A percentile compares a stretch with the other conserved stretches of the same genome.
These are phyloP conservation scores for Amblyraja radiata DNA, from an alignment of 2,797 vertebrate genomes.

Conservation along the genomic window DNA sequence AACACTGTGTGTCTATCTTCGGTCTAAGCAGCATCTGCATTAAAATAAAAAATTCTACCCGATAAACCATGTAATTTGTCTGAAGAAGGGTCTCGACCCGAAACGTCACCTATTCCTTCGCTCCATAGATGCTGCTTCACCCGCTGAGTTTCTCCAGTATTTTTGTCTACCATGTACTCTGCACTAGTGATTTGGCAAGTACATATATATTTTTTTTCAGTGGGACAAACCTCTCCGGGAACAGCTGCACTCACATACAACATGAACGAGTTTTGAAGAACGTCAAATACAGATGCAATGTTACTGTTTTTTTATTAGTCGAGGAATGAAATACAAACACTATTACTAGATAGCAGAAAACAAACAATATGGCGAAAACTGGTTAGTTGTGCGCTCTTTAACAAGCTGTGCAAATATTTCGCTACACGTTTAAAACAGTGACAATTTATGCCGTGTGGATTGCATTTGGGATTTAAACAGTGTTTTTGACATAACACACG, in stretches of 20 bases:
- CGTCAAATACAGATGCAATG: background rate
- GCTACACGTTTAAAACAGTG: background rate
- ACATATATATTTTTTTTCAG: background rate
- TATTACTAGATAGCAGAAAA: background rate
- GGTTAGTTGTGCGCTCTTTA: background rate
- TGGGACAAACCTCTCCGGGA: background rate
- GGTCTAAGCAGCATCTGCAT: too few species aligned
- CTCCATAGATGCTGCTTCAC: too few species aligned
- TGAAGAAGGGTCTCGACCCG: too few species aligned
- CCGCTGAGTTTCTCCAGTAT: too few species aligned
- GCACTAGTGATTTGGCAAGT: background rate
- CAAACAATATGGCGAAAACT: background rate
- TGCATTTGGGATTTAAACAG: slow-evolving; percentile 3
- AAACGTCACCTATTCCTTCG: too few species aligned
- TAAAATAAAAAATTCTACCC: too few species aligned
- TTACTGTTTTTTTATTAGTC: slow-evolving; percentile 15
- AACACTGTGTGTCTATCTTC: too few species aligned
- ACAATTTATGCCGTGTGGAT: background rate
- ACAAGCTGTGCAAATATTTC: background rate
- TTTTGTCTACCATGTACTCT: too few species aligned
- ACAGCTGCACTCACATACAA: background rate
- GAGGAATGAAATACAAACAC: background rate
- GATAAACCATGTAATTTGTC: too few species aligned
- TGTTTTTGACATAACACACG: background rate
- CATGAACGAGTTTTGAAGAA: background rate